Evolutionary conservation across 2,888 invertebrate genomes (phyloP).

Genomic region (Rhaphigaster nebulosa): DNA sequence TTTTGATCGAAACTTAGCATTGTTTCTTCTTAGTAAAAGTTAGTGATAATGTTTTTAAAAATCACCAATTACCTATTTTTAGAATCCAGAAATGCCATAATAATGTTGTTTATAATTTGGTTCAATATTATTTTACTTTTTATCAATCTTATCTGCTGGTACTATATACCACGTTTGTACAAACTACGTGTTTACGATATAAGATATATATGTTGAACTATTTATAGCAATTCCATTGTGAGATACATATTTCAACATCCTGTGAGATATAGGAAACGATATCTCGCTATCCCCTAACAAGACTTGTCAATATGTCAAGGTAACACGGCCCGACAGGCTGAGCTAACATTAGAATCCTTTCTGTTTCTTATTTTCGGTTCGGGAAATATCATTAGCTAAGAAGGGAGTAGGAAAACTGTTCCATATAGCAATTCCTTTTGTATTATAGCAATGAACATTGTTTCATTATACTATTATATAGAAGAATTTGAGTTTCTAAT

Average conservation of each 20-base stretch:
- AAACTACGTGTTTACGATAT: background rate
- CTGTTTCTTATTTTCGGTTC: constrained; percentile 16
- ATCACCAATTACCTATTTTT: background rate
- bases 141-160: background rate
- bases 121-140: background rate
- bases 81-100: background rate
- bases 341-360: background rate
- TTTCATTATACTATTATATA: no score
- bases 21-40: no score
- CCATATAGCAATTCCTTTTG: background rate
- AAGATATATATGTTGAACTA: background rate
- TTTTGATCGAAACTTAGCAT: no score
- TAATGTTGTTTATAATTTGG: background rate
- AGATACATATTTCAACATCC: background rate
- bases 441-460: no score
- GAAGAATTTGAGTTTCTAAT: no score
- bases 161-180: background rate
- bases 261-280: constrained; percentile 7
- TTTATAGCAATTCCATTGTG: background rate
- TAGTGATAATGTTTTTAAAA: no score
- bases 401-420: background rate
- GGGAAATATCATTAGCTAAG: background rate
- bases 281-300: background rate
- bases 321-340: background rate
- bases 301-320: constrained; percentile 32